Evolutionary conservation across 2,888 invertebrate species (phyloP).

Genomic region (Pasiphila rectangulata): DNA sequence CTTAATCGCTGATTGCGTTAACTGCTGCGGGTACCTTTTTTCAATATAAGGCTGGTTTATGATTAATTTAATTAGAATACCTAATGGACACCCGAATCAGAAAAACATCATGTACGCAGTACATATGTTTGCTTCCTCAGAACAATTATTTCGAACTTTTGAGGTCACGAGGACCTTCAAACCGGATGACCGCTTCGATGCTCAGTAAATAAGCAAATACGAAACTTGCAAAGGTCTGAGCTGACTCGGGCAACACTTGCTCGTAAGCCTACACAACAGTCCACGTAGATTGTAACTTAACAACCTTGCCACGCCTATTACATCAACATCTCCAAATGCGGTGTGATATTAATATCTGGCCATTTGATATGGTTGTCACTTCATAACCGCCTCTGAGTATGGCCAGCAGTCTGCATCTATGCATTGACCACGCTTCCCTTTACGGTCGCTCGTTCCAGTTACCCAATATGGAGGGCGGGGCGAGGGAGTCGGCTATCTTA

Average conservation of each 20-base stretch:
- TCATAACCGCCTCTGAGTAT: conserved; percentile 44
- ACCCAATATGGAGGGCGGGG: conserved; percentile 53
- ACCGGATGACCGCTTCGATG: conserved; percentile 3
- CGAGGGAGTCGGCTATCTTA: conserved; percentile 51
- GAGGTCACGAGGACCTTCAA: not conserved
- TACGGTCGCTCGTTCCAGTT: conserved; percentile 48
- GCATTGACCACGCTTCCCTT: conserved; percentile 40
- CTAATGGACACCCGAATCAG: not conserved
- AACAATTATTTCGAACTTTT: not conserved
- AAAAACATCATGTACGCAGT: conserved; percentile 8
- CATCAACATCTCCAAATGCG: conserved; percentile 39
- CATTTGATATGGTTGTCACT: conserved; percentile 49
- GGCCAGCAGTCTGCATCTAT: conserved; percentile 42
- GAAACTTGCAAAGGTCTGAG: not conserved
- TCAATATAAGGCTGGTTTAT: conserved; percentile 23
- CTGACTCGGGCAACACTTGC: not conserved
- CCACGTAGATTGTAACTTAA: conserved; percentile 10
- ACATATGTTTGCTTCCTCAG: not conserved
- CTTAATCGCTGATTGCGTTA: conserved; percentile 44
- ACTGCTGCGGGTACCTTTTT: conserved; percentile 34
- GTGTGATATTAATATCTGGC: conserved; percentile 44
- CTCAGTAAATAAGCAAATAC: not conserved
- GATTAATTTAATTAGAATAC: conserved; percentile 25
- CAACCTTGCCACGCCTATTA: conserved; percentile 38
- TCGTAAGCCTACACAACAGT: not conserved